Evolutionary conservation across 2,888 invertebrate genomes (phyloP).

Genomic region (Pseudoips prasinana): DNA sequence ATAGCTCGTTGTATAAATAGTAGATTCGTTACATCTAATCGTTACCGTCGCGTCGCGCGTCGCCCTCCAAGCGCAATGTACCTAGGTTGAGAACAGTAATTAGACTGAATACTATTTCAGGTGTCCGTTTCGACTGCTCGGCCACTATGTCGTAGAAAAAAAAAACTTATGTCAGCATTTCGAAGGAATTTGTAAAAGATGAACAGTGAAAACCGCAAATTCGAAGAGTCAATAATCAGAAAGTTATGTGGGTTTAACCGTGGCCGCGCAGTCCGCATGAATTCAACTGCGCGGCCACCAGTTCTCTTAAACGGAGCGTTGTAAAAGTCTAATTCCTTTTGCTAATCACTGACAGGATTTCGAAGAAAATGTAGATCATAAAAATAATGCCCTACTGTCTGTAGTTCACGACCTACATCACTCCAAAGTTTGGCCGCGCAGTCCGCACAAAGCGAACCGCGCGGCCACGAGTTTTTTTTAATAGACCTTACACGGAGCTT

Average conservation of each 20-base stretch:
- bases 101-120: too few relatives aligned
- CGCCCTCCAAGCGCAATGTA: too few relatives aligned
- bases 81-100: too few relatives aligned
- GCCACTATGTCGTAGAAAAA: constrained; percentile 2
- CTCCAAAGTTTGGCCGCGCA: constrained; percentile 11
- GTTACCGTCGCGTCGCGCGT: too few relatives aligned
- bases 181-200: constrained; percentile 5
- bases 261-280: constrained; percentile 9
- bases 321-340: constrained; percentile 9
- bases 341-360: constrained; percentile 10
- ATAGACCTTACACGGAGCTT: constrained; percentile 9
- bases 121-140: constrained; percentile 3
- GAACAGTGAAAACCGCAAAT: constrained; percentile 5
- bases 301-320: constrained; percentile 9
- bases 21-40: too few relatives aligned
- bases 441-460: constrained; percentile 5
- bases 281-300: constrained; percentile 9
- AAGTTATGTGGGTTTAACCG: constrained; percentile 10
- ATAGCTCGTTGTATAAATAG: too few relatives aligned
- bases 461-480: constrained; percentile 4
- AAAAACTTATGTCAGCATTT: constrained; percentile 9
- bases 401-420: constrained; percentile 10
- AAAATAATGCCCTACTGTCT: constrained; percentile 10
- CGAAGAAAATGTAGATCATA: constrained; percentile 10
- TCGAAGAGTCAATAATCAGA: constrained; percentile 4